Base-by-base conservation (phyloP, 1,140 invertebrate species). In the Homarus americanus region DNA sequence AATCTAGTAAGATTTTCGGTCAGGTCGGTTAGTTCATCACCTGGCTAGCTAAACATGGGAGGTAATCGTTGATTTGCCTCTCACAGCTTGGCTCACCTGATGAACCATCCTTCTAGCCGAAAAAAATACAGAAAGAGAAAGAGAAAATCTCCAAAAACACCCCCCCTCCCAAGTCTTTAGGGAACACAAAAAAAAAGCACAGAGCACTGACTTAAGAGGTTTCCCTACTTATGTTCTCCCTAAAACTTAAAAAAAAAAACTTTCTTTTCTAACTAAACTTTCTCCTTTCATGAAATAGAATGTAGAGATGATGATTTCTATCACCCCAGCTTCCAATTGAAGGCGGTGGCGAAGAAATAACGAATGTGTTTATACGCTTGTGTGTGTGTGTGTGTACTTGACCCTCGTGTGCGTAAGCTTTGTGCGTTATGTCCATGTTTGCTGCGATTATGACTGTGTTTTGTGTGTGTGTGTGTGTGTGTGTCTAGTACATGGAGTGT, bases 251-350 rank as follows among this genome's bases (percentile, higher is more conserved):
- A 53, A 82, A 58, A 73, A 83, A 53, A 82, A 53, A 53, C 82
- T 72, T 85, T 73, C 80, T 83, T 90, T 90, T 90, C 88, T 90
- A 82, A 90, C 88, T 90, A 63, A 90, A 90, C 88, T 90, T 90
- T 90, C 88, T 90, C 88, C 88, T 90, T 75, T 90, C 49, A 90
- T 90, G 80, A 83, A 82, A 90, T 90, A 90, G 88, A 82, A 58
- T 79, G 53, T 79, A 80, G 75, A 87, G 53, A 79, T 90, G 88
- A 83, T 87, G 44, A 88, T 66, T 76, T 76, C 58, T 58, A 40
- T 90, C 88, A 90, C 32, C 82, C 82, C 88, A 83, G 80, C 88
- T 87, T 87, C 86, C 86, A 63, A 83, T 58, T 76, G 88, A 76
- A 76, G 88, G 78, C 88, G 87, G 49, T 75, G 88, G 41, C 86